Evolutionary conservation across 1,140 invertebrate species (phyloP).

Genomic region (Diprion similis): DNA sequence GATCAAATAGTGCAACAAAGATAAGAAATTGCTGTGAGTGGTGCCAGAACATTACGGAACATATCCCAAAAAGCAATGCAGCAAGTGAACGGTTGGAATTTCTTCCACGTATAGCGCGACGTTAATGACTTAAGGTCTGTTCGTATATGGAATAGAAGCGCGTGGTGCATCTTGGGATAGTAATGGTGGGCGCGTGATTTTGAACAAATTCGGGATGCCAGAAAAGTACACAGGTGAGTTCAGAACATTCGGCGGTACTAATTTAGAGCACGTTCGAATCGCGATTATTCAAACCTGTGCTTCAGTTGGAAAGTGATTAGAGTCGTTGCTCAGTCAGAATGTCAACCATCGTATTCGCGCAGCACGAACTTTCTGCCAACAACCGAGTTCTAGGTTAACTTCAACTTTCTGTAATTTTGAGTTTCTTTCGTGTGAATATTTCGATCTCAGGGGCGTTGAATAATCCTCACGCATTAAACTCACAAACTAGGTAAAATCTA

Average conservation of each 20-base stretch:
- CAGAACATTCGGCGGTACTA: too few species aligned
- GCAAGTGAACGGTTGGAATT: neutral
- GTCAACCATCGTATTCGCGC: neutral
- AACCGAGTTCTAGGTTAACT: constrained; percentile 49
- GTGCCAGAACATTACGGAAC: too few species aligned
- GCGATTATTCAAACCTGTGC: too few species aligned
- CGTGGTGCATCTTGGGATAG: constrained; percentile 64
- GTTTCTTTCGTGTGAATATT: constrained; percentile 6
- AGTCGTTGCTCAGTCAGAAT: neutral
- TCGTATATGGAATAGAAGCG: constrained; percentile 32
- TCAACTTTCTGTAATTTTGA: constrained; percentile 17
- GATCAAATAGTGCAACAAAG: too few species aligned
- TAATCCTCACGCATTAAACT: constrained; percentile 22
- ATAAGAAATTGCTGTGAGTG: too few species aligned
- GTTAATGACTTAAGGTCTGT: constrained; percentile 35
- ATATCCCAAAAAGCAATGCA: neutral
- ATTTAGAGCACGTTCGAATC: too few species aligned
- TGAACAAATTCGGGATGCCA: constrained; percentile 68
- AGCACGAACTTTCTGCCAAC: constrained; percentile 44
- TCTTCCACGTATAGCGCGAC: neutral
- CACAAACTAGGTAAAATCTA: neutral
- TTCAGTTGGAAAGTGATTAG: too few species aligned
- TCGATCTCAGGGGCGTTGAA: neutral
- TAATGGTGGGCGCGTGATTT: constrained; percentile 77
- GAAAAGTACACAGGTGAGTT: constrained; percentile 51